phyloP scores from a whole-genome alignment of 2,113 vertebrate genomes.

The Lathamus discolor region DNA sequence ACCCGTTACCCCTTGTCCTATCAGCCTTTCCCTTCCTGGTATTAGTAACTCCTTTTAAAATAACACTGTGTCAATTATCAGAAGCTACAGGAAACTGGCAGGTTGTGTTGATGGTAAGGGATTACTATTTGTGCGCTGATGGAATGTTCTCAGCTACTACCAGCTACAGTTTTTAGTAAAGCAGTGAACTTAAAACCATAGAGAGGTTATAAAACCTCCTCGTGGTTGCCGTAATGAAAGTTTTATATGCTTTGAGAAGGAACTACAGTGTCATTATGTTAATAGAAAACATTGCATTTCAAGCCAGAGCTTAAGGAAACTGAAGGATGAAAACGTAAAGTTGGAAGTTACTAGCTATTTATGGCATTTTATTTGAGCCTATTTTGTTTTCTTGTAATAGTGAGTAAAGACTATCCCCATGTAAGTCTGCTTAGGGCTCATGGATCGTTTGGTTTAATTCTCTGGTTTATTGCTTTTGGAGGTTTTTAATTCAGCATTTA shows the following conservation, averaged over 20 bases:
- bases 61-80: neutral
- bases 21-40: neutral
- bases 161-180: neutral
- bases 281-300: neutral
- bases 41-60: neutral
- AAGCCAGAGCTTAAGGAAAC: neutral
- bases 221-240: neutral
- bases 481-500: neutral
- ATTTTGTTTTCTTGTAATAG: neutral
- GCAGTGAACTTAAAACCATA: accelerated
- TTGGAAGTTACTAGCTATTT: neutral
- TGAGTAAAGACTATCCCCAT: neutral
- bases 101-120: neutral
- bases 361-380: neutral
- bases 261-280: neutral
- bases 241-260: neutral
- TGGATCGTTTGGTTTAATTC: neutral
- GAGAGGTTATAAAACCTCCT: neutral
- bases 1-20: too few relatives aligned
- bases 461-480: neutral
- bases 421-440: neutral
- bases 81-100: neutral
- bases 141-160: neutral
- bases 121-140: neutral
- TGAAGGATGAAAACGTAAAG: neutral